Evolutionary conservation across 2,113 vertebrate species (phyloP), one percentile per base, ranked within the genome.

Genomic region (Atractosteus spatula): DNA sequence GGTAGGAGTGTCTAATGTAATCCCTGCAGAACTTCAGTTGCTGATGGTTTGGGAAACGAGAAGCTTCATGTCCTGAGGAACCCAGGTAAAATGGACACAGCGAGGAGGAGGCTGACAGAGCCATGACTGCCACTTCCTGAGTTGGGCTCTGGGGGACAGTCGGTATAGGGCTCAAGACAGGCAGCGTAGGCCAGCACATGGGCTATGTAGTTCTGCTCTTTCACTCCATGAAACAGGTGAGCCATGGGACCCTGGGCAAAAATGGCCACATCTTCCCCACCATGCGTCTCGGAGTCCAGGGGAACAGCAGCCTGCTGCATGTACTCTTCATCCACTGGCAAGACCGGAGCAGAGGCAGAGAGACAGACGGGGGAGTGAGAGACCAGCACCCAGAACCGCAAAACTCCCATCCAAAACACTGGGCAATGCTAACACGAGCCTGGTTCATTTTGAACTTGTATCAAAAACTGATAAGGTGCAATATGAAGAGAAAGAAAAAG

Each of bases 171-270:
- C 47, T 90, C 85, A 62, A 94, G 79, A 57, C 92, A 94, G 66
- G 89, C 85, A 0, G 92, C 91, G 0, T 91, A 94, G 47, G 91
- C 91, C 89, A 93, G 89, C 66, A 87, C 91, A 3, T 94, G 92
- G 1, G 92, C 92, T 42, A 94, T 83, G 7, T 93, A 94, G 81
- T 91, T 90, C 78, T 94, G 90, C 76, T 94, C 92, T 45, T 93
- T 90, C 7, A 92, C 90, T 3, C 90, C 92, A 4, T 93, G 92
- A 69, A 94, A 90, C 41, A 94, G 86, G 70, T 94, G 89, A 63
- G 92, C 89, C 92, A 94, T 94, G 7, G 92, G 92, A 56, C 92
- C 92, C 81, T 86, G 90, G 63, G 92, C 92, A 4, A 91, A 93
- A 70, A 94, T 92, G 57, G 92, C 76, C 16, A 94, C 92, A 41